These are phyloP conservation scores for Scomber colias DNA, from an alignment of 2,113 vertebrate species.

Conservation along the genomic window DNA sequence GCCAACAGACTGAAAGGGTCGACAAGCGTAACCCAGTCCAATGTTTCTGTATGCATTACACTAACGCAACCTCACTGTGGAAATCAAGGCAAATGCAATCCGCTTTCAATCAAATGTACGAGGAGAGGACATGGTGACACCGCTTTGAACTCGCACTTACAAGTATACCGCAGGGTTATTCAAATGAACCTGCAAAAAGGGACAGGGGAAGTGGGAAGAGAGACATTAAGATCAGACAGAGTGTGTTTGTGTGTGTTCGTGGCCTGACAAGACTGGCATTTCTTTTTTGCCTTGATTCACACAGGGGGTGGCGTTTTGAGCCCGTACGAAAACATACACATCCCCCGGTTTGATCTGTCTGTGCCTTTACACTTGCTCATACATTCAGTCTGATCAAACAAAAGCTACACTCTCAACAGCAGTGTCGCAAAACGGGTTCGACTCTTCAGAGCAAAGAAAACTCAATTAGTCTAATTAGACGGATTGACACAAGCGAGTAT, in stretches of 20 bases:
- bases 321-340: conserved; percentile 23
- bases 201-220: conserved; percentile 11
- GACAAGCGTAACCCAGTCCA: background rate
- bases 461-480: conserved; percentile 71
- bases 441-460: conserved; percentile 55
- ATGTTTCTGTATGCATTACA: conserved; percentile 8
- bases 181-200: conserved; percentile 33
- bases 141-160: conserved; percentile 59
- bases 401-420: conserved; percentile 38
- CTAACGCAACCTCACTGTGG: conserved; percentile 12
- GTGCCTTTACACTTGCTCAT: background rate
- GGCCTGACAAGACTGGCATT: conserved; percentile 54
- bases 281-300: conserved; percentile 34
- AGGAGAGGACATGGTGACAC: conserved; percentile 27
- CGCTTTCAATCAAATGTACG: conserved; percentile 39
- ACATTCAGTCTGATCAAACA: conserved; percentile 50
- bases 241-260: background rate
- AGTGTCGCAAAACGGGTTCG: background rate
- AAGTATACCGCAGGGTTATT: conserved; percentile 58
- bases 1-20: background rate
- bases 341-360: conserved; percentile 31
- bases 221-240: conserved; percentile 48
- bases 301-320: conserved; percentile 30
- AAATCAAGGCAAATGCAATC: conserved; percentile 33
- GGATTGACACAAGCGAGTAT: conserved; percentile 34